Evolutionary conservation across 2,797 vertebrate species (phyloP).

Genomic region (Lepilemur ruficaudatus): DNA sequence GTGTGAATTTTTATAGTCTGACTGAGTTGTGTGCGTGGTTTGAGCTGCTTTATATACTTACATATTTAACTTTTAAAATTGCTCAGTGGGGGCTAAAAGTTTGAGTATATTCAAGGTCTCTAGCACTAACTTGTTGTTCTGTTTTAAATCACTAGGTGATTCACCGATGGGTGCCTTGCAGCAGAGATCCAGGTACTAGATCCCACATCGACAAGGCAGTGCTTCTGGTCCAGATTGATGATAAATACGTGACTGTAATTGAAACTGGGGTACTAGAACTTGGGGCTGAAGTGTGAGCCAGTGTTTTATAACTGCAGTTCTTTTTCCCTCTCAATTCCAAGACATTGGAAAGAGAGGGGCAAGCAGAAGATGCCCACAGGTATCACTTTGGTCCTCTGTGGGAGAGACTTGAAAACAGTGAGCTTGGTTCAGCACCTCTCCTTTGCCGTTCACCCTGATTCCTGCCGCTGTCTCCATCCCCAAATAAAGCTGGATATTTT

Average conservation of each 20-base stretch:
- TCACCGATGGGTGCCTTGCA: constrained; percentile 99
- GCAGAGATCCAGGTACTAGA: constrained; percentile 95
- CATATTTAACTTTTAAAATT: background rate
- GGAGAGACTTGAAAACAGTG: constrained; percentile 77
- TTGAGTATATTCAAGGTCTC: background rate
- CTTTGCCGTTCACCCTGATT: background rate
- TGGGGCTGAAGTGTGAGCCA: constrained; percentile 96
- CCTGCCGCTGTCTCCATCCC: constrained; percentile 65
- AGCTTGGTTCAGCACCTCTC: constrained; percentile 69
- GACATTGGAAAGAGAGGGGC: constrained; percentile 74
- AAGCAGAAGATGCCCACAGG: constrained; percentile 74
- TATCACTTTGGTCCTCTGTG: constrained; percentile 35
- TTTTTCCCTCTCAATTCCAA: constrained; percentile 69
- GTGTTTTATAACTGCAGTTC: constrained; percentile 69
- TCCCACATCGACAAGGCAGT: constrained; percentile 99
- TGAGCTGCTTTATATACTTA: background rate
- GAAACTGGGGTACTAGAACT: constrained; percentile 98
- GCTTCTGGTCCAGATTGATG: constrained; percentile 99
- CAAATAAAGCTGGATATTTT: constrained; percentile 84
- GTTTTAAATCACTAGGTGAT: constrained; percentile 90
- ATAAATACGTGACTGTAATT: constrained; percentile 97
- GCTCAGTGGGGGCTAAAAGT: background rate
- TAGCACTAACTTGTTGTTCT: constrained; percentile 25
- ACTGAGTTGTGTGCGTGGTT: background rate
- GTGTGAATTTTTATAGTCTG: background rate